Percentiles rank a stretch among this genome's conserved stretches.
These are phyloP conservation scores for Sphaerophoria taeniata DNA, from an alignment of 2,888 invertebrate species.

Conservation along the genomic window DNA sequence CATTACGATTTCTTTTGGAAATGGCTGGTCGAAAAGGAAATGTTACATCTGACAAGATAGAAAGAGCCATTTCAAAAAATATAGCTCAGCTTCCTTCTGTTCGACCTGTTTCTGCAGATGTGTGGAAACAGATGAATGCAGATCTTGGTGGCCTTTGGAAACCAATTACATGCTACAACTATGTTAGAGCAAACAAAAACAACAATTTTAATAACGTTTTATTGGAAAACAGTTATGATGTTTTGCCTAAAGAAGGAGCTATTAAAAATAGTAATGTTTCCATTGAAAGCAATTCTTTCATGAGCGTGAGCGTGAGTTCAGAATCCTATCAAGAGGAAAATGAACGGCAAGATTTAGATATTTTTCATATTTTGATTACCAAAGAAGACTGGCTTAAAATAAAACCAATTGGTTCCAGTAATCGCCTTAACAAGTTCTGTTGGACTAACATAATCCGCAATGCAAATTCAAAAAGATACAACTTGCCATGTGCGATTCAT, in stretches of 20 bases:
- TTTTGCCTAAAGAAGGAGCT: not conserved
- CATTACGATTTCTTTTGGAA: not conserved
- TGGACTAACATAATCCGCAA: not conserved
- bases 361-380: not conserved
- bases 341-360: not conserved
- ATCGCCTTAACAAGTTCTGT: not conserved
- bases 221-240: not conserved
- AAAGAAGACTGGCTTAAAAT: not conserved
- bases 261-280: no score
- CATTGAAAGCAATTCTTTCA: no score
- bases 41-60: not conserved
- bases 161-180: not conserved
- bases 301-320: no score
- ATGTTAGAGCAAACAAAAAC: not conserved
- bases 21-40: not conserved
- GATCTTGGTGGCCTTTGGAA: slow-evolving; percentile 3
- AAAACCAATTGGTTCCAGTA: not conserved
- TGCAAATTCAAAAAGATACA: not conserved
- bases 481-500: slow-evolving; percentile 2
- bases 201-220: not conserved
- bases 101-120: not conserved
- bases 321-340: not conserved
- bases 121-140: not conserved
- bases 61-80: not conserved
- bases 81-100: not conserved